These are phyloP conservation scores for Seriola quinqueradiata DNA, from an alignment of 2,113 vertebrate species.

Conservation along the genomic window DNA sequence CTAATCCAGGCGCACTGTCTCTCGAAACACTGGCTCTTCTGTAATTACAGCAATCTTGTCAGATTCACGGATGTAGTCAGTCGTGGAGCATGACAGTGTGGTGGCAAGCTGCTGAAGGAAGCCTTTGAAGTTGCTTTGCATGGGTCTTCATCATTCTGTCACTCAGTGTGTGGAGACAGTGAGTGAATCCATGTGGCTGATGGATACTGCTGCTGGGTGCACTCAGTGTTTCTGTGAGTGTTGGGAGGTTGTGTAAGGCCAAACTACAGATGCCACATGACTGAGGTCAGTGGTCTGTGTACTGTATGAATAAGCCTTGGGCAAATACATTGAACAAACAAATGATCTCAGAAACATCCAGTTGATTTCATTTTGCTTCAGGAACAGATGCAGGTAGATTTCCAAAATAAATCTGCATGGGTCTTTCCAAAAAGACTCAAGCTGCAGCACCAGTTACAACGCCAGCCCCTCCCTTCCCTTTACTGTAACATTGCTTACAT, in stretches of 20 bases:
- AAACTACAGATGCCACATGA: conserved; percentile 5
- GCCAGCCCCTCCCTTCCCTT: neutral
- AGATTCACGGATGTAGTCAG: conserved; percentile 48
- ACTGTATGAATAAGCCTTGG: conserved; percentile 13
- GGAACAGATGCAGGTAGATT: conserved; percentile 20
- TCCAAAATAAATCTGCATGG: neutral
- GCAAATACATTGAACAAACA: conserved; percentile 24
- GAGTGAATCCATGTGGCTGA: conserved; percentile 40
- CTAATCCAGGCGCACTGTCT: conserved; percentile 55
- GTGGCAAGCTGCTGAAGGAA: conserved; percentile 37
- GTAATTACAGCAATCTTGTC: conserved; percentile 67
- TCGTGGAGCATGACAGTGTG: conserved; percentile 38
- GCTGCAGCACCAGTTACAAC: conserved; percentile 35
- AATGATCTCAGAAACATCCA: neutral
- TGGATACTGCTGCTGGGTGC: conserved; percentile 18
- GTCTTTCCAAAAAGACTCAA: neutral
- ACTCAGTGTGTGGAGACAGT: conserved; percentile 33
- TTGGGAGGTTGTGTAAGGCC: conserved; percentile 10
- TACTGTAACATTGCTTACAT: conserved; percentile 37
- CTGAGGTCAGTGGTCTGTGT: conserved; percentile 41
- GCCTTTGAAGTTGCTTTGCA: conserved; percentile 47
- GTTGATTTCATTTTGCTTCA: conserved; percentile 25
- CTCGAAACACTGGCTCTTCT: conserved; percentile 51
- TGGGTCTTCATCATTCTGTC: conserved; percentile 56
- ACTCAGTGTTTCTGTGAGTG: neutral